Evolutionary conservation across 2,888 invertebrate genomes (phyloP).

Genomic region (Cyaniris semiargus): DNA sequence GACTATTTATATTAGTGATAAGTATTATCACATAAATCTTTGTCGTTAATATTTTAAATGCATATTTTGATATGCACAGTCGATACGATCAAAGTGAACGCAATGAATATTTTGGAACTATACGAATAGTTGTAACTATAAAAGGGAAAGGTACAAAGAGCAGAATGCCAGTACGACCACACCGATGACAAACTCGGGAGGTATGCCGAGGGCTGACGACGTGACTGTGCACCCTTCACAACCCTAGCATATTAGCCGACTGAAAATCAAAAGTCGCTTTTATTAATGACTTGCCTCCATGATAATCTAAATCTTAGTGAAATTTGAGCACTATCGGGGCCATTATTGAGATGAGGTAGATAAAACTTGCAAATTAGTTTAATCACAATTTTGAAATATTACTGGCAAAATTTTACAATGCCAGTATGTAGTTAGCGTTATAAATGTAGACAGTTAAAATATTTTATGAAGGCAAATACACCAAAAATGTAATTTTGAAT

Average conservation of each 20-base stretch:
- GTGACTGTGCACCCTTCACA: slow-evolving; percentile 70
- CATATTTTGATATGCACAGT: slow-evolving; percentile 11
- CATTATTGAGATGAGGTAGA: slow-evolving; percentile 60
- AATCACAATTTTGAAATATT: not conserved
- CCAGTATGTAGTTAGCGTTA: not conserved
- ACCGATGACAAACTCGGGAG: slow-evolving; percentile 75
- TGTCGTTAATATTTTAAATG: not conserved
- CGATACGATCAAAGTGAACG: slow-evolving; percentile 59
- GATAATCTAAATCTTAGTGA: slow-evolving; percentile 75
- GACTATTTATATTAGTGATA: not conserved
- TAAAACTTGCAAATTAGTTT: slow-evolving; percentile 46
- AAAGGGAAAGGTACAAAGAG: slow-evolving; percentile 77
- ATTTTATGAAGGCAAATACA: not conserved
- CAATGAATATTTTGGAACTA: slow-evolving; percentile 71
- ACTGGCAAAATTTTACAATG: not conserved
- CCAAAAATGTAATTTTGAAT: not conserved
- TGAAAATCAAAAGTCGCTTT: slow-evolving; percentile 78
- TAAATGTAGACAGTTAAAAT: not conserved
- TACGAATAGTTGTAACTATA: slow-evolving; percentile 71
- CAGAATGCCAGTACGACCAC: slow-evolving; percentile 76
- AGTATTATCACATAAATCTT: too few species aligned
- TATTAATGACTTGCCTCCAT: slow-evolving; percentile 76
- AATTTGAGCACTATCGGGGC: slow-evolving; percentile 67
- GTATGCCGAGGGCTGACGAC: slow-evolving; percentile 68
- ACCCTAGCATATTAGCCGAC: slow-evolving; percentile 75